Base-by-base conservation (phyloP, 2,797 vertebrate species). In the Melanotaenia maccullochi region DNA sequence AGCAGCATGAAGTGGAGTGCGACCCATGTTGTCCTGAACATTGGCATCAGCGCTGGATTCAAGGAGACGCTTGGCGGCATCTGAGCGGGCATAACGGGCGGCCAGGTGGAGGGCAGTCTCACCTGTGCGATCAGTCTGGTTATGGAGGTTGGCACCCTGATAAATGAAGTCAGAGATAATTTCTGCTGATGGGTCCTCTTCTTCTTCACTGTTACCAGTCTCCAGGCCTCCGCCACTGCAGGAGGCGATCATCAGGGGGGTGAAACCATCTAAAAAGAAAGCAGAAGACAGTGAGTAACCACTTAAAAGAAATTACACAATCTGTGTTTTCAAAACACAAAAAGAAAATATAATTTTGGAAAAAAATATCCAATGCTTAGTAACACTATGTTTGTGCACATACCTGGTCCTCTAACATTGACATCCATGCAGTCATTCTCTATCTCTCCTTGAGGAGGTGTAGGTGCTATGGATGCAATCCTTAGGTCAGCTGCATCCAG, bases 131-230 rank as follows among this genome's bases (percentile, higher is more conserved):
- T 99, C 98, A 0, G 98, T 99, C 91, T 99, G 98, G 90, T 96
- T 99, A 94, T 99, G 97, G 60, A 99, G 91, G 77, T 96, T 98
- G 90, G 98, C 98, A 0, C 98, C 98, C 86, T 99, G 98, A 88
- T 98, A 99, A 83, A 99, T 99, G 90, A 99, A 99, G 87, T 99
- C 98, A 0, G 97, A 96, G 84, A 99, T 98, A 85, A 99, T 97
- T 0, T 98, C 97, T 0, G 96, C 96, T 0, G 96, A 96, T 0
- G 97, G 96, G 3, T 99, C 98, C 24, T 99, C 98, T 60, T 99
- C 98, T 70, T 99, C 98, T 77, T 99, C 98, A 0, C 96, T 97
- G 79, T 97, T 97, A 35, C 96, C 98, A 0, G 95, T 98, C 90
- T 99, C 98, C 68, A 99, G 91, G 63, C 98, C 98, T 57, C 98